These are phyloP conservation scores for Vannuccia rotundouncinata DNA, from an alignment of 2,888 invertebrate species.

Conservation along the genomic window DNA sequence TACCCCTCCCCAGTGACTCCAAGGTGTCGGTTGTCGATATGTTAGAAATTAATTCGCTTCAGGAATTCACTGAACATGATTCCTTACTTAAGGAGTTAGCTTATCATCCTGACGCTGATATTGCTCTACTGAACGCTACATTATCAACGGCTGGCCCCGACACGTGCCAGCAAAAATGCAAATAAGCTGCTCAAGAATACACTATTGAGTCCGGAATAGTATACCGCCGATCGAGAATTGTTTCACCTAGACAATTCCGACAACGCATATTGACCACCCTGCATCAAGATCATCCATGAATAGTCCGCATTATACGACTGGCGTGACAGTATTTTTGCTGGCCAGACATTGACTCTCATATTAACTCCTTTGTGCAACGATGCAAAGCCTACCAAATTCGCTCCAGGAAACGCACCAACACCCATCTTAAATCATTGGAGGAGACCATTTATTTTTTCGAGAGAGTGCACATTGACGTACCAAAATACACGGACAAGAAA, in stretches of 20 bases:
- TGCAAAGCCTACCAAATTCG: slow-evolving; percentile 22
- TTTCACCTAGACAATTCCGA: neutral
- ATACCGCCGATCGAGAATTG: neutral
- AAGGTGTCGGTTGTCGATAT: neutral
- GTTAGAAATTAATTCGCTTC: neutral
- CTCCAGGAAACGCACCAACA: slow-evolving; percentile 13
- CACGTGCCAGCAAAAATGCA: neutral
- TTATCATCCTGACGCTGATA: neutral
- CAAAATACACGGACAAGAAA: slow-evolving; percentile 14
- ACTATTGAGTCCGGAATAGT: neutral
- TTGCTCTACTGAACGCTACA: neutral
- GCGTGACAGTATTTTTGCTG: slow-evolving; percentile 35
- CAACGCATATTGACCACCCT: neutral
- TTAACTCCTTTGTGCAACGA: neutral
- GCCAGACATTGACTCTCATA: slow-evolving; percentile 29
- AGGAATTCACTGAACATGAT: neutral
- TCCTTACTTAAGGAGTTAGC: neutral
- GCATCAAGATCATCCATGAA: slow-evolving; percentile 31
- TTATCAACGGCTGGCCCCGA: slow-evolving; percentile 4
- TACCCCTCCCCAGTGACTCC: neutral
- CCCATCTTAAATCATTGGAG: slow-evolving; percentile 12
- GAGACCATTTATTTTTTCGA: slow-evolving; percentile 28
- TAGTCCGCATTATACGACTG: slow-evolving; percentile 33
- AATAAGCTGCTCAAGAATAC: neutral
- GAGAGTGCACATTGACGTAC: slow-evolving; percentile 24